These are phyloP conservation scores for Amphiura filiformis DNA, from an alignment of 35 echinoderm and acorn worm genomes.

Conservation along the genomic window DNA sequence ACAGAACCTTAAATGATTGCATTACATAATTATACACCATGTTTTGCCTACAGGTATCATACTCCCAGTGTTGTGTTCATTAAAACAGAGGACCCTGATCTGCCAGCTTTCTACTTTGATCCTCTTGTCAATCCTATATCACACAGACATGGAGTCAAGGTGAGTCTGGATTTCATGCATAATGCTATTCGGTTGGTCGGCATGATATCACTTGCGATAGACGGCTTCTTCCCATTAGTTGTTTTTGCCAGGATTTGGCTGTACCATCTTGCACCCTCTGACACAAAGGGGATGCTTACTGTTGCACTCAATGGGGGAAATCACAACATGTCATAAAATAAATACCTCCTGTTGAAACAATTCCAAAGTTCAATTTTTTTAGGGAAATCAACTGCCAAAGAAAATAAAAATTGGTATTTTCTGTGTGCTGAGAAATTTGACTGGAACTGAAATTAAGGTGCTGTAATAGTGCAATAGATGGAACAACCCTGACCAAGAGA, in stretches of 20 bases:
- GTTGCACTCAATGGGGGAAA: no score
- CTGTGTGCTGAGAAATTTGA: no score
- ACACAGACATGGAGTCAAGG: constrained; percentile 91
- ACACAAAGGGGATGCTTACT: no score
- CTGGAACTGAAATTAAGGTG: no score
- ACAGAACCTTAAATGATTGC: not conserved
- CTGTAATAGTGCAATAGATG: no score
- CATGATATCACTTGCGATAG: no score
- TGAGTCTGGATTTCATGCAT: constrained; percentile 18
- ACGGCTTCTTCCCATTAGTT: not conserved
- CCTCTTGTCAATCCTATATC: constrained; percentile 95
- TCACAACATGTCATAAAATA: no score
- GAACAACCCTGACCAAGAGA: no score
- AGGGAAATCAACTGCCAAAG: no score
- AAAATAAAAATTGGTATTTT: no score
- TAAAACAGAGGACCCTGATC: constrained; percentile 97
- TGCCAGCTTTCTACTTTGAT: constrained; percentile 99
- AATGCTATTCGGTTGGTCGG: no score
- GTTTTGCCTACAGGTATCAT: constrained; percentile 97
- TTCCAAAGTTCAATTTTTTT: not conserved
- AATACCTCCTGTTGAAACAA: not conserved
- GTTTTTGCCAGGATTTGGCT: not conserved
- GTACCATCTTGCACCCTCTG: no score
- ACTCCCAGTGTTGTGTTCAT: constrained; percentile 96
- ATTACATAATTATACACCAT: not conserved